Percentiles rank a stretch among this genome's conserved stretches.
Evolutionary conservation across 1,140 invertebrate species (phyloP).

Genomic region (Notospermus geniculatus): DNA sequence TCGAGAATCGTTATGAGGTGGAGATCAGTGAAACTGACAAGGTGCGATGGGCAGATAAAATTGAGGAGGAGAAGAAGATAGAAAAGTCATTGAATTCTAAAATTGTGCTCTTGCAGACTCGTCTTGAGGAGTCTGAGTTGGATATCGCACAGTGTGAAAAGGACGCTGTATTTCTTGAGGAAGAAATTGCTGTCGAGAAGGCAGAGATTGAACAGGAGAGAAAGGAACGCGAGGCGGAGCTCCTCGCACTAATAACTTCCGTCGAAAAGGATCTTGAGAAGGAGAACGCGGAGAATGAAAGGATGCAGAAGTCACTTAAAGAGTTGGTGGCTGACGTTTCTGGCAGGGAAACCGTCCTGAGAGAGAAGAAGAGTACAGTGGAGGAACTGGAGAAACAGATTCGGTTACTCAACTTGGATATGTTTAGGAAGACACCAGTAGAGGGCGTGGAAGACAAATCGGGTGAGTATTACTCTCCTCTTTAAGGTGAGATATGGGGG

Average conservation of each 20-base stretch:
- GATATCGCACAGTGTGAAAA: conserved; percentile 19
- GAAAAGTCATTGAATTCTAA: conserved; percentile 76
- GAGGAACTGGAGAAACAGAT: conserved; percentile 82
- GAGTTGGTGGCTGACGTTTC: no score
- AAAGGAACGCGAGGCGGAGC: conserved; percentile 65
- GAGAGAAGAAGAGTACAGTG: conserved; percentile 47
- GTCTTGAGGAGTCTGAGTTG: conserved; percentile 20
- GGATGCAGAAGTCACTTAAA: neutral
- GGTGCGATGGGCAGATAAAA: conserved; percentile 64
- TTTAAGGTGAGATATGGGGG: no score
- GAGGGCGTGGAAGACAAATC: conserved; percentile 79
- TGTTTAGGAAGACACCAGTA: conserved; percentile 70
- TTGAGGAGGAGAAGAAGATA: conserved; percentile 76
- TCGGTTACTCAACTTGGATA: conserved; percentile 82
- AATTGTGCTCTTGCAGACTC: conserved; percentile 49
- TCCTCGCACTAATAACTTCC: no score
- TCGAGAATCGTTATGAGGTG: conserved; percentile 75
- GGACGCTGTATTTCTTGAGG: conserved; percentile 60
- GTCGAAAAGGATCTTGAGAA: neutral
- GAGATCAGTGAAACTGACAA: conserved; percentile 62
- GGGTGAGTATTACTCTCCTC: no score
- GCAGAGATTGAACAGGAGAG: conserved; percentile 50
- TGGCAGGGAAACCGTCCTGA: neutral
- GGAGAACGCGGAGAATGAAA: conserved; percentile 10
- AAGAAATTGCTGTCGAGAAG: conserved; percentile 77